phyloP scores from a whole-genome alignment of 1,140 invertebrate genomes.

The Mycetomoellerius zeteki region DNA sequence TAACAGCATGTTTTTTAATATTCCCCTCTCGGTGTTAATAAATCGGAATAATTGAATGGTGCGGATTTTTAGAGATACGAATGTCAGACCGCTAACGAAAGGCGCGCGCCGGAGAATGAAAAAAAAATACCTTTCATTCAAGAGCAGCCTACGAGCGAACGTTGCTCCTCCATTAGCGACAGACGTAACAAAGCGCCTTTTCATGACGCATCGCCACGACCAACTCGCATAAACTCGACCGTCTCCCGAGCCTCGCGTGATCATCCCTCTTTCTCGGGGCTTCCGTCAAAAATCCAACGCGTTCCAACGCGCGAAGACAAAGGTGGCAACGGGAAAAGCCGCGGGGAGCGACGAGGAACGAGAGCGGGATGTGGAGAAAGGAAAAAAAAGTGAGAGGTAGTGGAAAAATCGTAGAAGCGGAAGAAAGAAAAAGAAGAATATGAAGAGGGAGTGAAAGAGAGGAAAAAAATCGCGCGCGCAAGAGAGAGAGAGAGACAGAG shows the following conservation, averaged over 20 bases:
- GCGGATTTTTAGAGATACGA: constrained; percentile 17
- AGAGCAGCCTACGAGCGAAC: constrained; percentile 39
- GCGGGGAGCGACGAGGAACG: constrained; percentile 53
- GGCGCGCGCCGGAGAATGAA: background rate
- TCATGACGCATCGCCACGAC: constrained; percentile 44
- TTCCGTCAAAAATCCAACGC: constrained; percentile 57
- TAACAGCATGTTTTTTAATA: background rate
- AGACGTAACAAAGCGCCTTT: constrained; percentile 57
- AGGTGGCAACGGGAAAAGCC: constrained; percentile 54
- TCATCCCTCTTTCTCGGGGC: constrained; percentile 59
- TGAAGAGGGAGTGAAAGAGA: constrained; percentile 48
- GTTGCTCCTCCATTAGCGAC: constrained; percentile 58
- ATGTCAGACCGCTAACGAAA: constrained; percentile 31
- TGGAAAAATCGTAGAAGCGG: constrained; percentile 41
- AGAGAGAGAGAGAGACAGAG: constrained; percentile 67
- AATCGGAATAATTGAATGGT: constrained; percentile 55
- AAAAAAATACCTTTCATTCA: constrained; percentile 29
- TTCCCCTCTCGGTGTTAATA: constrained; percentile 19
- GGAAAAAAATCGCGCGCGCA: background rate
- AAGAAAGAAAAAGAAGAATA: constrained; percentile 56
- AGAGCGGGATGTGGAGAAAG: constrained; percentile 45
- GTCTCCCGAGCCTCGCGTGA: constrained; percentile 43
- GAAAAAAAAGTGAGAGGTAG: constrained; percentile 12
- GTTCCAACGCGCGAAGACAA: constrained; percentile 57
- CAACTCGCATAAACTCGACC: constrained; percentile 49